Conservation (phyloP, 2,888 invertebrate genomes). For the Hirtodrosophila duncani region DNA sequence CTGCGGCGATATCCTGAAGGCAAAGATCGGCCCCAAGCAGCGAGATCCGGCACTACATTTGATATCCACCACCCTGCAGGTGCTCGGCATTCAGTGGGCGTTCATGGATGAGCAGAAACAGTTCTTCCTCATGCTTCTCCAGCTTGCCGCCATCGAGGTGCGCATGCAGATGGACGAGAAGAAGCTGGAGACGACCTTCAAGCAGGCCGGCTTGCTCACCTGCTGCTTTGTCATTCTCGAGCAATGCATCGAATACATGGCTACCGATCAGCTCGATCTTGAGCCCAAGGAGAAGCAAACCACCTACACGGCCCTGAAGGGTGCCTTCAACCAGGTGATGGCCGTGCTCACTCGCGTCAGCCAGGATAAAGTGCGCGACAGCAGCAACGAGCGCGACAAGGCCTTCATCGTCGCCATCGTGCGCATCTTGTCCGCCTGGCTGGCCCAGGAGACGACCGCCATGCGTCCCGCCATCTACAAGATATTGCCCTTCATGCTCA, state of each 20-base stretch:
- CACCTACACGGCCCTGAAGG: constrained; percentile 92
- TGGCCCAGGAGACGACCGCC: constrained; percentile 93
- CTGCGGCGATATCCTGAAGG: constrained; percentile 89
- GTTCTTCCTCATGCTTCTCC: constrained; percentile 90
- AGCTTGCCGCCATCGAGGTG: constrained; percentile 93
- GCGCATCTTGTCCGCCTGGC: constrained; percentile 91
- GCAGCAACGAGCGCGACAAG: constrained; percentile 84
- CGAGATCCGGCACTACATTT: constrained; percentile 92
- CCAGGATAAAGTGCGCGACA: constrained; percentile 86
- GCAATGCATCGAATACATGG: constrained; percentile 87
- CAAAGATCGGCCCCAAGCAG: constrained; percentile 91
- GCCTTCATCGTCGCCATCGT: constrained; percentile 91
- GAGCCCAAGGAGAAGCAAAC: constrained; percentile 95
- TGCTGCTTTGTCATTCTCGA: constrained; percentile 91
- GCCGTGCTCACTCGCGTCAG: constrained; percentile 86
- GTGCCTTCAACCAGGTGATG: constrained; percentile 90
- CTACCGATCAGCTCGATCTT: constrained; percentile 88
- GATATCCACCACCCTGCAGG: constrained; percentile 87
- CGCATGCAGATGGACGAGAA: constrained; percentile 95
- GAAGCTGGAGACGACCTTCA: constrained; percentile 87
- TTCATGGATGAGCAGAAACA: constrained; percentile 88
- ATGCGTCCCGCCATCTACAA: constrained; percentile 90
- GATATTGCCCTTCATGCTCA: constrained; percentile 88
- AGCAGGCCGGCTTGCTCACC: constrained; percentile 87
- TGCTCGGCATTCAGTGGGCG: constrained; percentile 91